Base-by-base conservation (phyloP, 2,113 vertebrate species). In the Gallinago undulata region DNA sequence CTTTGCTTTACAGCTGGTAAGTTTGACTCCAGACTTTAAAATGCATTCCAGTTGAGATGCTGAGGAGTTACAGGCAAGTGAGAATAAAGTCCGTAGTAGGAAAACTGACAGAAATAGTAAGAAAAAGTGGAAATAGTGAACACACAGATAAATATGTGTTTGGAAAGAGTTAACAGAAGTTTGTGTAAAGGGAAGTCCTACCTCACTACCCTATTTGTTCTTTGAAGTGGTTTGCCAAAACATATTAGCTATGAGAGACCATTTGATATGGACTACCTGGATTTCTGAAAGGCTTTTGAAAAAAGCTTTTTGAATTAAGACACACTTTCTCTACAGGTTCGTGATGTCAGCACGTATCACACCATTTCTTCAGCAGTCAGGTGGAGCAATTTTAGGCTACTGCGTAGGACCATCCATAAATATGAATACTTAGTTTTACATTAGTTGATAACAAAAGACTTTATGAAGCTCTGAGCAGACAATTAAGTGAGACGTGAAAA, bases 161-260 rank as follows among this genome's bases (percentile, higher is more conserved):
- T 76, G 23, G 55, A 69, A 94, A 67, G 35, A 83, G 30, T 79
- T 93, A 88, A n/a, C 33, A 69, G 24, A 68, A 76, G 11, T 14
- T 39, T 57, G 15, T 80, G 33, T 55, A 48, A 88, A 83, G 37
- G 41, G n/a, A 90, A 88, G 39, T 73, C 27, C 27, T 76, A 16
- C 30, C 18, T 91, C 53, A 76, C 27, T 79, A 79, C 56, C 33
- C 3, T 69, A 4, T 27, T 33, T 35, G 4, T 39, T 57, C 62
- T 90, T 92, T 93, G 85, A 97, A 86, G 90, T 39, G 28, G 41
- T 76, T 83, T 92, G 62, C 50, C 31, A 79, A 83, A 94, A 73
- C 25, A 18, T 31, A 50, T 55, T 76, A 83, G 14, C 19, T 80
- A 7, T 92, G 72, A 88, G 30, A 85, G 12, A 41, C 16, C 2